Base-by-base conservation (phyloP, 2,888 invertebrate genomes). In the Nymphalis urticae region DNA sequence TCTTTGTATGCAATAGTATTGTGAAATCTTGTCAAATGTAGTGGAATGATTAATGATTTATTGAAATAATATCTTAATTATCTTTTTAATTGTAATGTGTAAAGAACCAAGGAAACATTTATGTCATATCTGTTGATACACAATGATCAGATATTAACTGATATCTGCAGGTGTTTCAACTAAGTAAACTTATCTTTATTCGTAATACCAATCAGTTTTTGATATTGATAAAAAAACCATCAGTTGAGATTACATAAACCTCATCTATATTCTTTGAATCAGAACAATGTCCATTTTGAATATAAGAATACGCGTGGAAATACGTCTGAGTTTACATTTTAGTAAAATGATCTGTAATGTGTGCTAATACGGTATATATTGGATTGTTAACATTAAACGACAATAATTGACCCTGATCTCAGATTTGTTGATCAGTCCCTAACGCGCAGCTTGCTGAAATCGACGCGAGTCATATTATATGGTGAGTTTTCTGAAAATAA, bases 401-500 rank as follows among this genome's bases (percentile, higher is more conserved):
- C 21, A 59, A 65, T 62, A 62, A 60, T 59, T 64, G 68, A 13
- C 63, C 71, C 53, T 66, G 71, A 65, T 62, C 54, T 66, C 51
- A 32, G 48, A 21, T 48, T 61, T 68, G 61, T 66, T 66, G 62
- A 51, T 59, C 69, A 66, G 59, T 70, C 61, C 21, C 42, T 21
- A 42, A 50, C 47, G 54, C 19, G 17, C 53, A 27, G 48, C 32
- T n/a, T n/a, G 16, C 21, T 56, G 36, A 36, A 54, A 19, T 10
- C 6, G 48, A 36, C 64, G 59, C 32, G 51, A 48, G 10, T 36
- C 24, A 7, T 62, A 19, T 21, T 13, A 42, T 19, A 27, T 58
- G 62, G 67, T 50, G 24, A 62, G 67, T 56, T 48, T 51, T 51
- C 51, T 10, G 10, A 51, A 21, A 21, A 21, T 51, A 19, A 4